Conservation (phyloP, 1,140 invertebrate species). For the Chrysopa pallens region DNA sequence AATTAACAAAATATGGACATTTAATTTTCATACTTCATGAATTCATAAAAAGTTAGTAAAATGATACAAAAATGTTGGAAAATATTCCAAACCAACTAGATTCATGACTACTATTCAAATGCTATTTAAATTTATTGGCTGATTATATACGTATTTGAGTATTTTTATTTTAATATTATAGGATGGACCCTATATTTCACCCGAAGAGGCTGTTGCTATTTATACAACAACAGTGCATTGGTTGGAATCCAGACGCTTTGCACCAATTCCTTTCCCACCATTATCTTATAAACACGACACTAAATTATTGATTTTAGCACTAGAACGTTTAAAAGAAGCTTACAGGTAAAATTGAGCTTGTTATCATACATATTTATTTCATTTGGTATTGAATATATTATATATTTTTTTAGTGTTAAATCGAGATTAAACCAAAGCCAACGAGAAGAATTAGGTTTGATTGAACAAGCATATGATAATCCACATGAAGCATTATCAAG, state of each 20-base stretch:
- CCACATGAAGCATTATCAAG: conserved; percentile 97
- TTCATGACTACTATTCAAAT: too few relatives aligned
- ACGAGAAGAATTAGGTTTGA: conserved; percentile 92
- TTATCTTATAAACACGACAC: conserved; percentile 99
- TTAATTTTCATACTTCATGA: too few relatives aligned
- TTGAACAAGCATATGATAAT: conserved; percentile 99
- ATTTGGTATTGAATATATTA: neutral
- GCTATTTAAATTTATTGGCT: neutral
- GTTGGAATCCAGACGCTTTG: conserved; percentile 94
- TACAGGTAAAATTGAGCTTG: conserved; percentile 38
- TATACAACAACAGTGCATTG: conserved; percentile 99
- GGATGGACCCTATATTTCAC: conserved; percentile 97
- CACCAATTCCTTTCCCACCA: conserved; percentile 97
- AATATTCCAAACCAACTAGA: too few relatives aligned
- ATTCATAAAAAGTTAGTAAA: too few relatives aligned
- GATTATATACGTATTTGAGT: neutral
- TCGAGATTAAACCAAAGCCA: conserved; percentile 97
- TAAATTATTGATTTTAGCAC: conserved; percentile 88
- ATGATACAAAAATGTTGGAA: too few relatives aligned
- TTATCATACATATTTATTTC: neutral
- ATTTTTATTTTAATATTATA: conserved; percentile 14
- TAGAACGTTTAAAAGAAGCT: conserved; percentile 95
- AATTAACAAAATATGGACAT: too few relatives aligned
- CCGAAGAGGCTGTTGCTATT: conserved; percentile 98
- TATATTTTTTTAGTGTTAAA: conserved; percentile 61